Evolutionary conservation across 2,888 invertebrate species (phyloP).

Genomic region (Bhutanitis thaidina): DNA sequence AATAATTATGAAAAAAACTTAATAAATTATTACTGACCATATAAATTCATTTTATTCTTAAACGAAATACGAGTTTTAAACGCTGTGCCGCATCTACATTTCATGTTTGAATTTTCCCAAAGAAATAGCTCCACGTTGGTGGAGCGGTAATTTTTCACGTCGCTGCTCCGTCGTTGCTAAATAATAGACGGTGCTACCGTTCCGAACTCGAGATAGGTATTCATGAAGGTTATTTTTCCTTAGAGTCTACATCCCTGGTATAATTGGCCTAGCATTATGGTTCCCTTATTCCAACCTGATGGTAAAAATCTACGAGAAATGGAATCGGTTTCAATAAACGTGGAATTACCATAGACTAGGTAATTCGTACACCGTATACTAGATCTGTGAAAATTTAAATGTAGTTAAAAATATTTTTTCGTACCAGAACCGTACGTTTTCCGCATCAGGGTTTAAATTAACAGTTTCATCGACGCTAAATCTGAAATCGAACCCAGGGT

Average conservation of each 20-base stretch:
- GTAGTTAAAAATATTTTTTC: too few species aligned
- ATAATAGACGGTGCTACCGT: constrained; percentile 32
- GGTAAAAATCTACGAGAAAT: not conserved
- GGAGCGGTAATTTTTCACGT: constrained; percentile 31
- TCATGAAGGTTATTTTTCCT: constrained; percentile 50
- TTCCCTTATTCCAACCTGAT: constrained; percentile 5
- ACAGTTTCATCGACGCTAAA: too few species aligned
- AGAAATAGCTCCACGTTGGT: not conserved
- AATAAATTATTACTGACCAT: not conserved
- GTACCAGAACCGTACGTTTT: too few species aligned
- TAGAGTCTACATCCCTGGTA: constrained; percentile 46
- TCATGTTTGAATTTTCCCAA: constrained; percentile 17
- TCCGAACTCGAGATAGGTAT: constrained; percentile 25
- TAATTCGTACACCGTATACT: too few species aligned
- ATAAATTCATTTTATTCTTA: too few species aligned
- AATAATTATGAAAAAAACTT: too few species aligned
- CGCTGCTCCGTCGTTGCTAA: constrained; percentile 28
- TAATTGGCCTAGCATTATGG: constrained; percentile 34
- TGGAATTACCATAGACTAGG: too few species aligned
- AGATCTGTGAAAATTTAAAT: too few species aligned
- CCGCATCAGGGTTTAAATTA: too few species aligned
- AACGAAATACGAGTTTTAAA: too few species aligned
- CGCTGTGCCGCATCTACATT: not conserved
- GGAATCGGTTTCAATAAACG: not conserved
- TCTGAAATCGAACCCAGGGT: too few species aligned